Conservation (phyloP, 2,797 vertebrate genomes). For the Rhabdomys pumilio region DNA sequence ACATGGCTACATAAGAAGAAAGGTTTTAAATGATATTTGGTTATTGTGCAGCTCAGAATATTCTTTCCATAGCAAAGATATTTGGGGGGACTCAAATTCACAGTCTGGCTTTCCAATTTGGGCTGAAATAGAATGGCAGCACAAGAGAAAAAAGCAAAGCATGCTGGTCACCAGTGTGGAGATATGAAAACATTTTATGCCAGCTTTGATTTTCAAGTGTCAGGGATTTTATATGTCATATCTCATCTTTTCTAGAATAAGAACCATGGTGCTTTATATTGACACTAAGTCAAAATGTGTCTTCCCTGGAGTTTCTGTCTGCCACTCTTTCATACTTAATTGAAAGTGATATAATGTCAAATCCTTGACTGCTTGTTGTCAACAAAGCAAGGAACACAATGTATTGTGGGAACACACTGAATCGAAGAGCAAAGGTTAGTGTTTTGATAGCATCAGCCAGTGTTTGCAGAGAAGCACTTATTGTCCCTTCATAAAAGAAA, state of each 20-base stretch:
- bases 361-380: conserved; percentile 83
- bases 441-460: background rate
- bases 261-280: conserved; percentile 63
- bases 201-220: conserved; percentile 62
- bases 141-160: background rate
- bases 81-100: background rate
- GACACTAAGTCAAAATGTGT: conserved; percentile 77
- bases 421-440: conserved; percentile 70
- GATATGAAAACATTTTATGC: conserved; percentile 46
- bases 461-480: conserved; percentile 80
- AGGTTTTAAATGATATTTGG: conserved; percentile 45
- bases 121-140: conserved; percentile 20
- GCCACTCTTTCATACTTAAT: conserved; percentile 82
- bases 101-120: conserved; percentile 44
- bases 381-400: conserved; percentile 84
- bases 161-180: conserved; percentile 14
- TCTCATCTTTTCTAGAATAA: conserved; percentile 65
- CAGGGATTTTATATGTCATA: conserved; percentile 56
- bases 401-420: conserved; percentile 66
- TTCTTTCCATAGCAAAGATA: conserved; percentile 2
- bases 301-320: conserved; percentile 83
- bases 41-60: background rate
- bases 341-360: conserved; percentile 87
- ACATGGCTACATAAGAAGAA: background rate
- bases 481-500: conserved; percentile 11